Conservation (phyloP, 2,113 vertebrate genomes). For the Tinamus guttatus region DNA sequence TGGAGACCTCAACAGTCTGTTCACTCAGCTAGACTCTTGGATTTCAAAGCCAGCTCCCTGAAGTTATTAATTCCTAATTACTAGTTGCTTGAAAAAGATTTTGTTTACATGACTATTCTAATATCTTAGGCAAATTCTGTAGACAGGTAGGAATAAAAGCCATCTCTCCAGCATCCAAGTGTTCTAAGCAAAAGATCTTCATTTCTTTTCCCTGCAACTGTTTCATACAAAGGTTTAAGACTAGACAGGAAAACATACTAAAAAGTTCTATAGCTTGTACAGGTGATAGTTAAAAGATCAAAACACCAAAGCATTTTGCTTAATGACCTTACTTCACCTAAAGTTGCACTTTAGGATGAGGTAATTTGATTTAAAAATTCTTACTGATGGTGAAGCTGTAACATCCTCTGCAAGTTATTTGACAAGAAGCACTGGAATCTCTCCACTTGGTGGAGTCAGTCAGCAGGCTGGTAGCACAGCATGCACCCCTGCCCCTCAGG, state of each 20-base stretch:
- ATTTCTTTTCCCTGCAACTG: neutral
- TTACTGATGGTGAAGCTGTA: neutral
- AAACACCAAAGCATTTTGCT: neutral
- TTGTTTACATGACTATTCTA: neutral
- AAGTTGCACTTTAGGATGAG: neutral
- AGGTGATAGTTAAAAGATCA: neutral
- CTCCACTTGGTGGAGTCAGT: neutral
- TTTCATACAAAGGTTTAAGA: neutral
- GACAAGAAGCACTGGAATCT: neutral
- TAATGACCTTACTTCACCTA: neutral
- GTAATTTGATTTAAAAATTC: neutral
- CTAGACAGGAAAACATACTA: neutral
- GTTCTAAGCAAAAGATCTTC: neutral
- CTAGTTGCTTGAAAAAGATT: neutral
- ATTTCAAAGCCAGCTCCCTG: neutral
- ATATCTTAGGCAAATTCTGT: neutral
- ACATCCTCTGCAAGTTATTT: neutral
- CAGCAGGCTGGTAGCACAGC: neutral
- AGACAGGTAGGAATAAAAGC: neutral
- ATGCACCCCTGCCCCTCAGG: neutral
- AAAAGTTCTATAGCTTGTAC: neutral
- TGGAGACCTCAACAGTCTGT: neutral
- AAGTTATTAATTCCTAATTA: neutral
- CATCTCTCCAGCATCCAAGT: neutral
- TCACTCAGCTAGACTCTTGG: rapidly evolving